phyloP scores from a whole-genome alignment of 2,888 invertebrate species.

The Orchesella flavescens region DNA sequence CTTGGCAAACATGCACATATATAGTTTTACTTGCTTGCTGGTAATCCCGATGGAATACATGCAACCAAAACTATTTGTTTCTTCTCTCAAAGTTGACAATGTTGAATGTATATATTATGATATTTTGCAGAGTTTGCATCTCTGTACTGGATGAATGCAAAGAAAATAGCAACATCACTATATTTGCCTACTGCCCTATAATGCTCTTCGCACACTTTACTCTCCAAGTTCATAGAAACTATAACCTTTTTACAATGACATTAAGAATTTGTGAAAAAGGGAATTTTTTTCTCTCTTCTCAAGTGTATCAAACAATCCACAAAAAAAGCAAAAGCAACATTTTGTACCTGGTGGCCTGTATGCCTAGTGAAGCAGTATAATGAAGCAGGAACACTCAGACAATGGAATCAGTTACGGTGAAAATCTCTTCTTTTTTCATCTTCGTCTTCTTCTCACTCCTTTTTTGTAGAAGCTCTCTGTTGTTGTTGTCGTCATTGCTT shows the following conservation, averaged over 20 bases:
- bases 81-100: too few species aligned
- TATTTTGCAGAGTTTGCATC: too few species aligned
- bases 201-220: background rate
- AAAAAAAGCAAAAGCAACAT: constrained; percentile 8
- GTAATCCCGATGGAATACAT: too few species aligned
- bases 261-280: constrained; percentile 48
- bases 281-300: constrained; percentile 15
- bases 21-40: too few species aligned
- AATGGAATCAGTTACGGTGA: constrained; percentile 56
- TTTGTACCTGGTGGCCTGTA: constrained; percentile 62
- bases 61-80: too few species aligned
- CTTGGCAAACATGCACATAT: too few species aligned
- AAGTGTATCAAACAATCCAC: constrained; percentile 15
- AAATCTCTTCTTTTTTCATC: constrained; percentile 43
- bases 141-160: too few species aligned
- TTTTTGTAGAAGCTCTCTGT: background rate
- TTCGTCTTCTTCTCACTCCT: constrained; percentile 15
- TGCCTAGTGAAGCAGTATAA: constrained; percentile 65
- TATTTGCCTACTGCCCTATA: background rate
- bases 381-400: constrained; percentile 53
- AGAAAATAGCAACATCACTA: background rate
- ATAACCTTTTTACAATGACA: constrained; percentile 50
- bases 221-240: background rate
- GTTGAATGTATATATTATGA: too few species aligned
- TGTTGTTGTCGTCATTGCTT: constrained; percentile 20